Base-by-base conservation (phyloP, 1,140 invertebrate species). In the Ectropis grisescens region DNA sequence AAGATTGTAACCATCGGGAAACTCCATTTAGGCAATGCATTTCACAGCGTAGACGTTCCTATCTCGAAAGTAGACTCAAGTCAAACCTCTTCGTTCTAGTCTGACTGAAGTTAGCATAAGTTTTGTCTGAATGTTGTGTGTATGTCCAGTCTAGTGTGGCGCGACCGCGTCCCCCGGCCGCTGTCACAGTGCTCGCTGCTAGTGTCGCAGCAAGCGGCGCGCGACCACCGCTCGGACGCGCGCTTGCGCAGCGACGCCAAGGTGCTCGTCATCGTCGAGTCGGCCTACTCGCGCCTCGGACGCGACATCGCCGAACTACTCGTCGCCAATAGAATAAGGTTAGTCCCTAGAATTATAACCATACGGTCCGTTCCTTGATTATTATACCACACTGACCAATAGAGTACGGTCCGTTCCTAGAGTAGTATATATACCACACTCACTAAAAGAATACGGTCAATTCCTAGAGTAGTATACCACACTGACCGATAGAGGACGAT, bases 191-290 rank as follows among this genome's bases (percentile, higher is more conserved):
- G 93, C 74, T 90, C 89, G 35, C 85, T 91, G 47, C 79, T 90
- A 16, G 88, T 88, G 38, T 79, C 85, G 33, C 79, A 86, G 35
- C 70, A 79, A 19, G 82, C 84, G 11, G 87, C 87, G 23, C 87
- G 89, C 24, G 91, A 93, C 76, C 94, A 97, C 79, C 88, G 91
- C 25, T 91, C 91, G 12, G 91, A 92, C 56, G 91, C 92, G 33
- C 85, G 91, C 13, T 72, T 94, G 15, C 87, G 92, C 33, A 93
- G 95, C 66, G 94, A 97, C 81, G 90, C 93, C 14, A 96, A 96
- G 79, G 94, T 97, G 41, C 84, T 98, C 41, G 91, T 98, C 37
- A 95, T 98, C 70, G 94, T 96, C n/a, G 96, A 98, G 82, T 96
- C 94, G 9, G 91, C 93, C 25, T 97, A 96, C 74, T 96, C 95